phyloP scores from a whole-genome alignment of 2,113 vertebrate genomes.

The Gallinago jamesoni region DNA sequence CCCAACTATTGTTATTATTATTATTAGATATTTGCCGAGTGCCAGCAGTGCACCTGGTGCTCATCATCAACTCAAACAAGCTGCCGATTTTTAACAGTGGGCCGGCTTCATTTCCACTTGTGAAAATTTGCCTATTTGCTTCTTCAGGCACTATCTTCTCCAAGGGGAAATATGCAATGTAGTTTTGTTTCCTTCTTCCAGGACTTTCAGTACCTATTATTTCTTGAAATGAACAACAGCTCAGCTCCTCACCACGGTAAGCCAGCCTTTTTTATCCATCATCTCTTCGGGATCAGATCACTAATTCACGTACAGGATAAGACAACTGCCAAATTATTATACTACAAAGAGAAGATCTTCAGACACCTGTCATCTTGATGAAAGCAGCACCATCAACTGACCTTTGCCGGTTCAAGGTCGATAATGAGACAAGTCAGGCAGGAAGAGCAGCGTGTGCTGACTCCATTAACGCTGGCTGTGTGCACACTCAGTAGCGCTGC shows the following conservation, averaged over 20 bases:
- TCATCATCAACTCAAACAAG: conserved; percentile 53
- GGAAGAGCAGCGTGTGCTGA: conserved; percentile 71
- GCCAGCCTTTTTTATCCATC: conserved; percentile 52
- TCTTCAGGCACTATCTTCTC: not conserved
- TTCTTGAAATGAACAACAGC: not conserved
- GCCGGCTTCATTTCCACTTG: not conserved
- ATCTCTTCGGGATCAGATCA: conserved; percentile 70
- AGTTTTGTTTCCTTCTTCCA: conserved; percentile 17
- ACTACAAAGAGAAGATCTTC: conserved; percentile 73
- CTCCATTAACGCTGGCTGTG: conserved; percentile 75
- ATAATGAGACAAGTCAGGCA: conserved; percentile 85
- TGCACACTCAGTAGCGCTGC: conserved; percentile 66
- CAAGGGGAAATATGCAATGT: not conserved
- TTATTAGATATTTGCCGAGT: conserved; percentile 18
- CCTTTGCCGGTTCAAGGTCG: conserved; percentile 83
- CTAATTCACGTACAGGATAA: conserved; percentile 78
- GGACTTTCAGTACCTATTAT: not conserved
- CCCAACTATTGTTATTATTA: conserved; percentile 23
- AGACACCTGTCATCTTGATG: conserved; percentile 82
- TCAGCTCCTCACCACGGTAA: not conserved
- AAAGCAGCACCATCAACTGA: conserved; percentile 77
- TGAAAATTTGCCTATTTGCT: conserved; percentile 45
- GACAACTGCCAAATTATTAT: conserved; percentile 82
- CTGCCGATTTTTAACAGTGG: conserved; percentile 50
- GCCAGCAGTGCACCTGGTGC: conserved; percentile 14